Percentiles rank a stretch among this genome's conserved stretches.
These are phyloP conservation scores for Synchiropus splendidus DNA, from an alignment of 2,113 vertebrate species.

Conservation along the genomic window DNA sequence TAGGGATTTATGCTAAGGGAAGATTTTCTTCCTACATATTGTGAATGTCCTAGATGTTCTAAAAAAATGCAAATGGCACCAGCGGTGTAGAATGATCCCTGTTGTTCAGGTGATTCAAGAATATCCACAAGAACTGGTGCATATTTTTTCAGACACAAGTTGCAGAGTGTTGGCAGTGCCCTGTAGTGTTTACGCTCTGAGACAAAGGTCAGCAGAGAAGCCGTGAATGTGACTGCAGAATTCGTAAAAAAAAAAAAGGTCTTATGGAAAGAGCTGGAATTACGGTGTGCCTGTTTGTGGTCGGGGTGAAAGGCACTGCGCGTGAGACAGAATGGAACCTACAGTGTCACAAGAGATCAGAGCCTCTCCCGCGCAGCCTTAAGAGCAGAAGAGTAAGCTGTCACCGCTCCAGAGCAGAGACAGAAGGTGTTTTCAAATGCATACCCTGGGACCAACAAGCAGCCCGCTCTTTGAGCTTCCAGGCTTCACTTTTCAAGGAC, in stretches of 20 bases:
- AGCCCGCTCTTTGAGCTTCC: slow-evolving; percentile 26
- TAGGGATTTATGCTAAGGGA: too few relatives aligned
- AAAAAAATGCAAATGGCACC: too few relatives aligned
- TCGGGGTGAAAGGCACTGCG: slow-evolving; percentile 7
- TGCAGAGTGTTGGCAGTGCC: too few relatives aligned
- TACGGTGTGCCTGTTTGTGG: slow-evolving; percentile 7
- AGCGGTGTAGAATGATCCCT: too few relatives aligned
- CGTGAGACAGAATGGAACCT: slow-evolving; percentile 16
- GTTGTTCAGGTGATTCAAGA: too few relatives aligned
- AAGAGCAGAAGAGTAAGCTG: slow-evolving; percentile 13
- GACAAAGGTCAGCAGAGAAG: slow-evolving; percentile 20
- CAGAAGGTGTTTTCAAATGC: slow-evolving; percentile 33
- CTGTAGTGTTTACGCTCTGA: not conserved
- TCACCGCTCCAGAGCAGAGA: slow-evolving; percentile 23
- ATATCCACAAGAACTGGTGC: too few relatives aligned
- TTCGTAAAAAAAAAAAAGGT: slow-evolving; percentile 9
- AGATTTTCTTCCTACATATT: too few relatives aligned
- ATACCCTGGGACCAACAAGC: slow-evolving; percentile 26
- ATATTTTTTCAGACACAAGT: too few relatives aligned
- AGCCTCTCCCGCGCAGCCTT: slow-evolving; percentile 20
- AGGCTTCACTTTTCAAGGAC: slow-evolving; percentile 26
- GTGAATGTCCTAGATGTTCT: too few relatives aligned
- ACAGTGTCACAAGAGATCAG: slow-evolving; percentile 24
- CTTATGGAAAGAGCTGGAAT: slow-evolving; percentile 26
- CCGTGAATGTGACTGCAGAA: slow-evolving; percentile 17